Percentiles rank a stretch among this genome's conserved stretches.
These are phyloP conservation scores for Brachypteracias leptosomus DNA, from an alignment of 2,113 vertebrate genomes.

Conservation along the genomic window DNA sequence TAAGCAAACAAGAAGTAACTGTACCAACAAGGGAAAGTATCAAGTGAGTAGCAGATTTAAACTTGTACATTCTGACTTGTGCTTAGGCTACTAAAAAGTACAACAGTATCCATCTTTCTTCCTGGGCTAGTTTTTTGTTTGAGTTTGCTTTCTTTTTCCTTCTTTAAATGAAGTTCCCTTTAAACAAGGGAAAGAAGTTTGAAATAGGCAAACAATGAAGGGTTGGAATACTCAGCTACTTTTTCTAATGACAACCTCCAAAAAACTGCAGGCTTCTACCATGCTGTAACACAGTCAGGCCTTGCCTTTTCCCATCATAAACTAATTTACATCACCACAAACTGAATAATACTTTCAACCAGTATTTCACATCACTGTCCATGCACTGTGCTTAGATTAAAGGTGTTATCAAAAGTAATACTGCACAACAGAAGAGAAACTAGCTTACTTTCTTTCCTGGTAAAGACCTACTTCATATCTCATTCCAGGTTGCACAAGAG, in stretches of 20 bases:
- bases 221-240: background rate
- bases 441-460: background rate
- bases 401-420: fast-evolving
- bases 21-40: background rate
- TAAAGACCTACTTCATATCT: background rate
- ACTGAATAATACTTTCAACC: background rate
- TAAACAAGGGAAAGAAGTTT: background rate
- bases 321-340: background rate
- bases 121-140: background rate
- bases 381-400: background rate
- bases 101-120: background rate
- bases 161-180: background rate
- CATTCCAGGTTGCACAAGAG: background rate
- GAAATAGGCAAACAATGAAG: background rate
- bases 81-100: background rate
- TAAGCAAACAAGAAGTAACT: background rate
- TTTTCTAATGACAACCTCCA: background rate
- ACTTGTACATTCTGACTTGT: background rate
- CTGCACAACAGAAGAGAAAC: background rate
- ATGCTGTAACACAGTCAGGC: background rate
- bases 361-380: background rate
- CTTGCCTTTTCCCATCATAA: background rate
- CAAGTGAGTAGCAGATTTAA: background rate
- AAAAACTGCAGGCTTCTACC: background rate
- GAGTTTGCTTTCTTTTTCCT: too few relatives aligned